Evolutionary conservation across 2,888 invertebrate genomes (phyloP), one percentile per base, ranked within the genome.

Genomic region (Andricus quercusramuli): DNA sequence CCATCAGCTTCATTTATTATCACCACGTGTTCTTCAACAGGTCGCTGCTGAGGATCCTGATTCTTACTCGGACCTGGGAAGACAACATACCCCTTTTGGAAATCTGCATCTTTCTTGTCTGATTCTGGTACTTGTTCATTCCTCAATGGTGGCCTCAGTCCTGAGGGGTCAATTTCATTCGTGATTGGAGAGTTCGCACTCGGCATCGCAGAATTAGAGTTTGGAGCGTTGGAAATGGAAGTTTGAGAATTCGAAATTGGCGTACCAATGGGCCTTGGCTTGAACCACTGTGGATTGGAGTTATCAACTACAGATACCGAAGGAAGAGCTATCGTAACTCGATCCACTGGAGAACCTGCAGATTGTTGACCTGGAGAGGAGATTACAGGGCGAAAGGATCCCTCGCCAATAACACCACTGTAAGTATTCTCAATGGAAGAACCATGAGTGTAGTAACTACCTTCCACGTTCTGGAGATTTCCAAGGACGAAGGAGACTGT

Each of bases 401-500:
- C 78, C 5, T 89, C 88, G 2, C 85, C 87, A 0, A 79, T 70
- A 22, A 82, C 82, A 0, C 83, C 83, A 9, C 90, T 85, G 77
- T 93, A 94, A 0, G 94, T 93, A 44, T 93, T 93, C 82, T 94
- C 94, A 79, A 8, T 8, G 9, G 37, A 37, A 37, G 37, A 37
- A 37, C 94, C 94, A 17, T 93, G 89, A 25, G 93, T 93, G 37
- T 93, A 92, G 76, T 91, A 91, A 6, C 87, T 86, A 68, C 93
- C 93, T 47, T 93, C 93, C 1, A 95, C 95, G 80, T 94, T 94
- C 86, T 95, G 95, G 80, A 95, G 94, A 85, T 95, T 94, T 6
- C 95, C 95, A 1, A 95, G 93, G 0, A 95, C 95, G 87, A 95
- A 95, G 0, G 95, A 94, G 0, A 95, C 95, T 0, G 94, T 95